Conservation (phyloP, 2,888 invertebrate genomes). For the Hypomecis atomaria region DNA sequence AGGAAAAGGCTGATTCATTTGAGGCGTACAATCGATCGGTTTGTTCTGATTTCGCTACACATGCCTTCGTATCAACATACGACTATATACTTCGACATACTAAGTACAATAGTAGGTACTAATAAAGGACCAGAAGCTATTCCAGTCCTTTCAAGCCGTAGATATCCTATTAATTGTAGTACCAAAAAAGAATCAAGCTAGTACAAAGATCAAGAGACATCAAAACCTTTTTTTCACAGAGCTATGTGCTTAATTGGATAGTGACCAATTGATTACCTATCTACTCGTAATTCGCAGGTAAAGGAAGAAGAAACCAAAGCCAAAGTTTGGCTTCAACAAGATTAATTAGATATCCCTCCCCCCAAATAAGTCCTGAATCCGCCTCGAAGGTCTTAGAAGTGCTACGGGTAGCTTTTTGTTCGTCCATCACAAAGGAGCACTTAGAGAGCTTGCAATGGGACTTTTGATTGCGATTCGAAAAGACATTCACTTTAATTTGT, state of each 20-base stretch:
- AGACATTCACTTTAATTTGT: slow-evolving; percentile 28
- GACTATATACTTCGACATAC: no score
- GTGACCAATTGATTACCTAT: not conserved
- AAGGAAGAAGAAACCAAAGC: slow-evolving; percentile 1
- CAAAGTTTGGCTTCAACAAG: slow-evolving; percentile 14
- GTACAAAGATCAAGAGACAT: no score
- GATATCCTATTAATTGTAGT: no score
- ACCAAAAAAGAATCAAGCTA: no score
- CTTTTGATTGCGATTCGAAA: slow-evolving; percentile 37
- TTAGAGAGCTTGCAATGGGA: slow-evolving; percentile 27
- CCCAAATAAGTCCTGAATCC: slow-evolving; percentile 17
- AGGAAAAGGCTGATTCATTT: slow-evolving; percentile 19
- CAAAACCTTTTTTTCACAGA: not conserved
- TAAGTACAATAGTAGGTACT: no score
- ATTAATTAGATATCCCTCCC: slow-evolving; percentile 25
- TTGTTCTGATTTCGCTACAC: slow-evolving; percentile 1
- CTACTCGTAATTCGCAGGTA: slow-evolving; percentile 3
- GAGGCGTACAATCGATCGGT: slow-evolving; percentile 8
- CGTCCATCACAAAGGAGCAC: slow-evolving; percentile 30
- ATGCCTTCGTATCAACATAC: not conserved
- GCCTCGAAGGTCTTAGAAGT: slow-evolving; percentile 28
- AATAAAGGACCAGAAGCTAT: no score
- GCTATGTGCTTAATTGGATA: slow-evolving; percentile 2
- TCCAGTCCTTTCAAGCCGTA: no score
- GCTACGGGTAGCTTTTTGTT: slow-evolving; percentile 27